phyloP scores from a whole-genome alignment of 1,140 invertebrate genomes.

The Dinoponera quadriceps region DNA sequence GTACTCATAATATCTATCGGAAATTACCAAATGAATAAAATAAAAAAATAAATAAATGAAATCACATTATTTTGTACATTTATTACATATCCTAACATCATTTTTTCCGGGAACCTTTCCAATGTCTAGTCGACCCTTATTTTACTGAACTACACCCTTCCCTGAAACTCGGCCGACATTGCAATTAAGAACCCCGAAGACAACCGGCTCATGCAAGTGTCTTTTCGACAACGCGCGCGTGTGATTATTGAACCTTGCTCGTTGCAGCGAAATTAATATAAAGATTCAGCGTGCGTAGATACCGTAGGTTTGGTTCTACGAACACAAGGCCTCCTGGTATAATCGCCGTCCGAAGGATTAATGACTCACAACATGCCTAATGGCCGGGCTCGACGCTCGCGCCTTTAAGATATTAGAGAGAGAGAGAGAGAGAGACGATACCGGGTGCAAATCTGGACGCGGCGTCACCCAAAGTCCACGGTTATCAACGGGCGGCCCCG shows the following conservation, averaged over 20 bases:
- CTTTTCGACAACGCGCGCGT: neutral
- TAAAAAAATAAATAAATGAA: too few species aligned
- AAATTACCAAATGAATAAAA: too few species aligned
- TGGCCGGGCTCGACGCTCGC: conserved; percentile 7
- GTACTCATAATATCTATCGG: too few species aligned
- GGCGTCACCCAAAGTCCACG: conserved; percentile 74
- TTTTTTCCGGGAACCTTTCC: too few species aligned
- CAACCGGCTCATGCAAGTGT: neutral
- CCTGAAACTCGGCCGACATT: too few species aligned
- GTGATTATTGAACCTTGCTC: neutral
- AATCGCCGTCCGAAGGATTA: conserved; percentile 26
- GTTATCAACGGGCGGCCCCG: conserved; percentile 73
- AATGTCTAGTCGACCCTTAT: too few species aligned
- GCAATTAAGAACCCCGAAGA: too few species aligned
- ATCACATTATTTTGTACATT: too few species aligned
- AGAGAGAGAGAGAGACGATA: conserved; percentile 19
- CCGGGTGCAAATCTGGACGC: conserved; percentile 50
- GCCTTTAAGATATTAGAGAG: conserved; percentile 20
- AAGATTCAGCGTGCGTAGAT: neutral
- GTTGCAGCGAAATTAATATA: conserved; percentile 36
- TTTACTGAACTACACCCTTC: too few species aligned
- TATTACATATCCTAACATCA: too few species aligned
- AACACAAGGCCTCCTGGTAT: neutral
- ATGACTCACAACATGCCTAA: conserved; percentile 8
- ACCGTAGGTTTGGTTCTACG: neutral